Base-by-base conservation (phyloP, 2,888 invertebrate genomes). In the Drosophila meridiana region DNA sequence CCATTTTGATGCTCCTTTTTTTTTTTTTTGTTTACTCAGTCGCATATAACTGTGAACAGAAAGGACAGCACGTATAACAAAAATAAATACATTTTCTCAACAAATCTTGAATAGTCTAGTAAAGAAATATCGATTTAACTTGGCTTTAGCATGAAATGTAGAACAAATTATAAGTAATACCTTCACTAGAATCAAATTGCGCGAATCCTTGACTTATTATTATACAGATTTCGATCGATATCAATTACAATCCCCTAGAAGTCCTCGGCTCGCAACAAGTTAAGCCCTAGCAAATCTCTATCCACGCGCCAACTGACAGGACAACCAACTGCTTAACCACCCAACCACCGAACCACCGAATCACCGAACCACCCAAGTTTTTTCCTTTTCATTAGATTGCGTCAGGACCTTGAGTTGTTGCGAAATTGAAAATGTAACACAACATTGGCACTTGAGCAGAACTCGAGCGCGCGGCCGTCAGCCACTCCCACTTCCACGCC, bases 341-440 rank as follows among this genome's bases (percentile, higher is more conserved):
- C 47, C 14, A 30, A 6, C n/a, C 55, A 42, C 34, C 20, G 20
- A 36, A 36, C 32, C 11, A 9, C 30, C 9, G 9, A 20, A 40
- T 30, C 48, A 48, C 14, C 47, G 7, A 30, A 6, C n/a, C 55
- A 42, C 34, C 48, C 36, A 64, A 62, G 52, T 55, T 68, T 80
- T 71, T 73, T 79, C 47, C 77, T 59, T 74, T 83, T 68, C 78
- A 62, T 82, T 80, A 52, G 71, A 71, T 72, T 78, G 80, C 69
- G 62, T 73, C 72, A 67, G 65, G 69, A 26, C 76, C 76, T 60
- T 80, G 80, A 75, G 77, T 68, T 66, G 72, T 73, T 81, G 78
- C 50, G 66, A 87, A 80, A 87, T 80, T 73, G 82, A 78, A 84
- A 82, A 71, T 70, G 59, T 59, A 59, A 47, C 61, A 69, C 58